phyloP scores from a whole-genome alignment of 2,888 invertebrate genomes.

The Tetramorium bicarinatum region DNA sequence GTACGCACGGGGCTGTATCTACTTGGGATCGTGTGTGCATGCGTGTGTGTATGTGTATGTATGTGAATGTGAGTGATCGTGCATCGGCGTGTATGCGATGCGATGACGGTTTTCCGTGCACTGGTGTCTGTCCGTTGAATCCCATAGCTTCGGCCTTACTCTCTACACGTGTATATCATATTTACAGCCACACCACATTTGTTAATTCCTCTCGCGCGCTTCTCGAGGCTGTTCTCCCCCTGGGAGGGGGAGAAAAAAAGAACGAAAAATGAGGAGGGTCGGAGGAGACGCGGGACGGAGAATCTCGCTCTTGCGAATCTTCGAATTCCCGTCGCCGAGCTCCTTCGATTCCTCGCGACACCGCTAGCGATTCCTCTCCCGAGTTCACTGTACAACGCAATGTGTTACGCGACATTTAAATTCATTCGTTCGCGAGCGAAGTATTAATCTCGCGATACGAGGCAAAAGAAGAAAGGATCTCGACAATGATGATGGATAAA shows the following conservation, averaged over 20 bases:
- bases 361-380: neutral
- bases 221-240: slow-evolving; percentile 55
- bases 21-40: slow-evolving; percentile 11
- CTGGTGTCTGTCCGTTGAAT: slow-evolving; percentile 49
- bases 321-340: neutral
- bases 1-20: slow-evolving; percentile 21
- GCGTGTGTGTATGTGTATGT: slow-evolving; percentile 9
- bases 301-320: neutral
- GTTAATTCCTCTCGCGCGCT: slow-evolving; percentile 46
- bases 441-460: neutral
- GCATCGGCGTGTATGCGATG: slow-evolving; percentile 44
- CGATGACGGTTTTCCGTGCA: slow-evolving; percentile 47
- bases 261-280: neutral
- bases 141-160: slow-evolving; percentile 62
- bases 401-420: neutral
- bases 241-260: neutral
- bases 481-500: slow-evolving; percentile 9
- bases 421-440: neutral
- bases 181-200: slow-evolving; percentile 72
- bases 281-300: neutral
- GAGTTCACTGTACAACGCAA: neutral
- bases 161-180: slow-evolving; percentile 75
- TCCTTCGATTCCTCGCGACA: neutral
- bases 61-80: slow-evolving; percentile 22
- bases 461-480: neutral